Base-by-base conservation (phyloP, 2,113 vertebrate species). In the Kryptolebias marmoratus region DNA sequence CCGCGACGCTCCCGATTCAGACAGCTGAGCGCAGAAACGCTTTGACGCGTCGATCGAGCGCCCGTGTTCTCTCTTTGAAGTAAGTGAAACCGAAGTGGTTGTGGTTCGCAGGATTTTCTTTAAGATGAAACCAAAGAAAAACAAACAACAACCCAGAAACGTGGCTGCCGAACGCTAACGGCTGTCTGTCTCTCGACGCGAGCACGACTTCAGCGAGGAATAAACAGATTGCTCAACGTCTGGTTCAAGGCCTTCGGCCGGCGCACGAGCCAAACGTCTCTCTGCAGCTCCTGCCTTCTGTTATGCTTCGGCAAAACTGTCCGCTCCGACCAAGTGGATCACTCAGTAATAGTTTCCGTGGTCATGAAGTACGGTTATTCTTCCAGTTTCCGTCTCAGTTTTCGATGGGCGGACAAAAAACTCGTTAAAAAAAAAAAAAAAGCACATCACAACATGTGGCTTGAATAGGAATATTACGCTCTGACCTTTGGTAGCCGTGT, bases 161-260 rank as follows among this genome's bases (percentile, higher is more conserved):
- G 52, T 15, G 30, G 30, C 39, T 36, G 63, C 44, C 27, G 44
- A 73, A 44, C 77, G 44, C 52, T 71, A 71, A 68, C 60, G 28
- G 67, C 65, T 79, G 68, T 85, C 73, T 84, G 61, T 81, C 77
- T 67, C 55, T 79, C 70, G 64, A 56, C 71, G 68, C 44, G 48
- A 68, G 49, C 59, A 71, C 77, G 63, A 68, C 60, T 81, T 78
- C 71, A 78, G 63, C 49, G 68, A 64, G 65, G 78, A 78, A 82
- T 81, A 87, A 88, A 87, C 87, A 89, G 75, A 85, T 87, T 89
- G 89, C 86, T 85, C 74, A 82, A 85, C 64, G 86, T 71, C 81
- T 86, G 70, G 84, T 87, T 89, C 87, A 88, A 83, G 89, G 83
- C 79, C 81, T 64, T 70, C 54, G 69, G 75, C 73, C 49, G 72